Percentiles rank a stretch among this genome's conserved stretches.
phyloP scores from a whole-genome alignment of 2,113 vertebrate genomes.

The Tetrao urogallus region DNA sequence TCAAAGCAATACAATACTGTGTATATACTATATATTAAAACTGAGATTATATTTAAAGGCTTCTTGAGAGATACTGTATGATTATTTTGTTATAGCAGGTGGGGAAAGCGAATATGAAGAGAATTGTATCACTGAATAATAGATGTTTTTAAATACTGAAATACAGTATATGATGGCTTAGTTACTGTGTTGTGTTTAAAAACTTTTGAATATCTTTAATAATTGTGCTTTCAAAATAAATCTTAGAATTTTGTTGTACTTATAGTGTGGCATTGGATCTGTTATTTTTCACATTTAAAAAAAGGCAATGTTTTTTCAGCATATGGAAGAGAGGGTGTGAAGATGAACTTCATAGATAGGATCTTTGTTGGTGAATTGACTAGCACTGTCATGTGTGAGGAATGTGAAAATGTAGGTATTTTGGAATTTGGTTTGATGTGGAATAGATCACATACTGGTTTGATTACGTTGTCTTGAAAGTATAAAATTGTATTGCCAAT shows the following conservation, averaged over 20 bases:
- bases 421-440: constrained; percentile 68
- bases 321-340: constrained; percentile 96
- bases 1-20: background rate
- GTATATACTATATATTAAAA: background rate
- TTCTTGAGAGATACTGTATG: background rate
- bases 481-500: constrained; percentile 65
- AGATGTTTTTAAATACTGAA: background rate
- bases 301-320: constrained; percentile 82
- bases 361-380: constrained; percentile 98
- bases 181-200: background rate
- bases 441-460: constrained; percentile 65
- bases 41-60: background rate
- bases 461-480: constrained; percentile 54
- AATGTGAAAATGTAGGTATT: constrained; percentile 95
- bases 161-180: background rate
- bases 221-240: constrained; percentile 31
- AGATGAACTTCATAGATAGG: constrained; percentile 97
- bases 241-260: constrained; percentile 55
- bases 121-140: background rate
- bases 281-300: constrained; percentile 75
- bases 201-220: background rate
- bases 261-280: constrained; percentile 60
- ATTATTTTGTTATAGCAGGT: background rate
- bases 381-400: constrained; percentile 99
- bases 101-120: constrained; percentile 4